These are phyloP conservation scores for Ctenopoma multispine DNA, from an alignment of 2,797 vertebrate species.

Conservation along the genomic window DNA sequence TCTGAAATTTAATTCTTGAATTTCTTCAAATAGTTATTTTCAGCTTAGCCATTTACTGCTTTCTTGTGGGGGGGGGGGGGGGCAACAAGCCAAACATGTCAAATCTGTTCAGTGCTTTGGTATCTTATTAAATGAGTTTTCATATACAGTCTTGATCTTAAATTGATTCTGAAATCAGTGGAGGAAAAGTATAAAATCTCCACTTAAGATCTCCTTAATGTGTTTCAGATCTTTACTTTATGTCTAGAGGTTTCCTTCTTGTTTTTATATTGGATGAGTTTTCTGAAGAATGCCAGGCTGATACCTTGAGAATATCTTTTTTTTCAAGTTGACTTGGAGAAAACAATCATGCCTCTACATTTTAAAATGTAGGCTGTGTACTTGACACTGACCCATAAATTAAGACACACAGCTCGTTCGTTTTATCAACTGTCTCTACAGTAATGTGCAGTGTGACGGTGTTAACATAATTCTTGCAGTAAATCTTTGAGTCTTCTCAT, in stretches of 20 bases:
- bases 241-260: neutral
- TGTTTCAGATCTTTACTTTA: neutral
- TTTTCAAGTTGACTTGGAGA: neutral
- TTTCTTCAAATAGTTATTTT: too few relatives aligned
- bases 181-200: too few relatives aligned
- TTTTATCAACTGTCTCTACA: neutral
- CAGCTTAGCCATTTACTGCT: too few relatives aligned
- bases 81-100: too few relatives aligned
- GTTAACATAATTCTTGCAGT: slow-evolving; percentile 7
- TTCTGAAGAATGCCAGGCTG: neutral
- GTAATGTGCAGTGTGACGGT: neutral
- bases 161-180: too few relatives aligned
- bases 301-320: slow-evolving; percentile 6
- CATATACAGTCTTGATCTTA: too few relatives aligned
- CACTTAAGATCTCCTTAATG: too few relatives aligned
- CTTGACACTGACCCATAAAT: slow-evolving; percentile 50
- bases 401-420: slow-evolving; percentile 53
- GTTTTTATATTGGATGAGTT: neutral
- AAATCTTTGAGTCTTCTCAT: slow-evolving; percentile 25
- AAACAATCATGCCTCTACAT: slow-evolving; percentile 25
- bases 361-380: slow-evolving; percentile 20
- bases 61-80: too few relatives aligned
- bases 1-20: too few relatives aligned
- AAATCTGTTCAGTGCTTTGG: too few relatives aligned
- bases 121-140: too few relatives aligned